These are phyloP conservation scores for Cosmia trapezina DNA, from an alignment of 2,888 invertebrate species.

Conservation along the genomic window DNA sequence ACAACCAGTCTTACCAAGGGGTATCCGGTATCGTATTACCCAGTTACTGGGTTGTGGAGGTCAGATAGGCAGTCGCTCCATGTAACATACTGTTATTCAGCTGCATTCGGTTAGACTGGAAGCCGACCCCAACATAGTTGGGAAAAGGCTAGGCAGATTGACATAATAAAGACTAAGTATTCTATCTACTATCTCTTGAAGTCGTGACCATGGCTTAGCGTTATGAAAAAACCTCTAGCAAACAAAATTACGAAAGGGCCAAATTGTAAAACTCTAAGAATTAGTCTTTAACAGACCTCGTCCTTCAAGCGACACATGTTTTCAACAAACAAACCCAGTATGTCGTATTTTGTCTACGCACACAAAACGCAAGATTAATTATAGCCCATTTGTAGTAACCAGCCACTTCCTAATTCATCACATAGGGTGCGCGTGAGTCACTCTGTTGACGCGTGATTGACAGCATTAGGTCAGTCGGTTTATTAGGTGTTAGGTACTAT, in stretches of 20 bases:
- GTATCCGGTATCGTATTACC: no score
- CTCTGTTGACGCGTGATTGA: constrained; percentile 40
- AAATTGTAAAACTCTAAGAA: not conserved
- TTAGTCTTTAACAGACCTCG: not conserved
- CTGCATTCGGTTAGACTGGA: no score
- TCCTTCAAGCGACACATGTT: not conserved
- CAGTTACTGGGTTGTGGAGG: no score
- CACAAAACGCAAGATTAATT: constrained; percentile 60
- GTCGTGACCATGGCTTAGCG: not conserved
- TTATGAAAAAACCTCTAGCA: not conserved
- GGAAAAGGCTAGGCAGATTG: no score
- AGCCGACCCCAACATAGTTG: no score
- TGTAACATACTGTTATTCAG: no score
- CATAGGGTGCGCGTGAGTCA: constrained; percentile 62
- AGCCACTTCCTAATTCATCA: constrained; percentile 65
- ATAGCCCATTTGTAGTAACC: constrained; percentile 58
- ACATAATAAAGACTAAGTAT: no score
- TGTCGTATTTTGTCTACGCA: not conserved
- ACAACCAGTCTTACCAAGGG: no score
- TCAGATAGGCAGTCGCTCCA: no score
- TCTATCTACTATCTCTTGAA: not conserved
- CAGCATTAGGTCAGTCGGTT: constrained; percentile 34
- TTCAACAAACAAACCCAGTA: constrained; percentile 9
- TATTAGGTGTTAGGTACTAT: constrained; percentile 4
- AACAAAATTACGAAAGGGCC: not conserved